phyloP scores from a whole-genome alignment of 2,113 vertebrate genomes.

The Shinisaurus crocodilurus region DNA sequence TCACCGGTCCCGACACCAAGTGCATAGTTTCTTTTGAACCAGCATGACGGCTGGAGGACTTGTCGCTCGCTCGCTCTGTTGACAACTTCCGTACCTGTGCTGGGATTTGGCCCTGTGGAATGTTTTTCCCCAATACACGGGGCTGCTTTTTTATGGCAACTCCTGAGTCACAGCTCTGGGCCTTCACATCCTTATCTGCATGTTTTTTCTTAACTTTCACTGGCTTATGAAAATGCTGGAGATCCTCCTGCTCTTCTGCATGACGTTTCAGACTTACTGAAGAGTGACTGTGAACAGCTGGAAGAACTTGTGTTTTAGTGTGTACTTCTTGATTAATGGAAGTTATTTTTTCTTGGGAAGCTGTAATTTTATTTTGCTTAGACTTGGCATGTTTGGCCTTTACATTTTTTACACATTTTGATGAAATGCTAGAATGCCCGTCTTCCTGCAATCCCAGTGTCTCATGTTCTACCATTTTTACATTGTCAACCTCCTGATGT shows the following conservation, averaged over 20 bases:
- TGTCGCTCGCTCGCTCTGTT: conserved; percentile 69
- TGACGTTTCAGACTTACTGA: conserved; percentile 80
- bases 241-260: conserved; percentile 70
- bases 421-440: conserved; percentile 56
- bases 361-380: conserved; percentile 67
- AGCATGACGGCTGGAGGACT: conserved; percentile 63
- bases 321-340: conserved; percentile 57
- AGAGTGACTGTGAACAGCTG: conserved; percentile 65
- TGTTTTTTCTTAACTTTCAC: conserved; percentile 87
- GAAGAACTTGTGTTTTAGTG: conserved; percentile 76
- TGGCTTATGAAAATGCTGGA: conserved; percentile 75
- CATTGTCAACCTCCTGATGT: conserved; percentile 51
- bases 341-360: conserved; percentile 58
- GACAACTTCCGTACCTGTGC: conserved; percentile 63
- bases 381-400: conserved; percentile 68
- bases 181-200: conserved; percentile 66
- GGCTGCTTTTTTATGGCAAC: conserved; percentile 70
- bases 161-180: conserved; percentile 63
- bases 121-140: conserved; percentile 68
- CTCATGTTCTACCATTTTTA: conserved; percentile 57
- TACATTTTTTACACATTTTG: conserved; percentile 68
- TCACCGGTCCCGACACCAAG: background rate
- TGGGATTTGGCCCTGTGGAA: conserved; percentile 59
- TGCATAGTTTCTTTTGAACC: conserved; percentile 69
- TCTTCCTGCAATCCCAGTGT: conserved; percentile 56